Conservation (phyloP, 2,113 vertebrate genomes). For the Alaudala cheleensis region DNA sequence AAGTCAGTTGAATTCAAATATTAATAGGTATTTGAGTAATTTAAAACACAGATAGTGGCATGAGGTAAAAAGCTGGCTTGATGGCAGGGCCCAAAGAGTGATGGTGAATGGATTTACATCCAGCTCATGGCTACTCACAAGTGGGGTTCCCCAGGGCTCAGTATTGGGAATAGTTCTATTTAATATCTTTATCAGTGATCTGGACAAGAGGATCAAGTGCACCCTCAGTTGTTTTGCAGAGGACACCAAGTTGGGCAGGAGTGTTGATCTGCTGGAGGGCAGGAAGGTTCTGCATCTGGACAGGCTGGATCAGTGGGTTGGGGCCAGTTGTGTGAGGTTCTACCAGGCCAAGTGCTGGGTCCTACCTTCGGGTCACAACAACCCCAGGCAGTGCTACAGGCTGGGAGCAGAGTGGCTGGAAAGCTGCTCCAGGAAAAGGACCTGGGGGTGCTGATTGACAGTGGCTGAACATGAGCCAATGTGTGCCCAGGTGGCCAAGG, state of each 20-base stretch:
- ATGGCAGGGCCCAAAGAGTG: background rate
- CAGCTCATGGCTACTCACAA: background rate
- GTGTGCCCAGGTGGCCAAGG: background rate
- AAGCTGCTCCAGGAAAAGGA: background rate
- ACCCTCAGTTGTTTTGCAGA: background rate
- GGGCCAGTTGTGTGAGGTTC: background rate
- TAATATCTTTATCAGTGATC: background rate
- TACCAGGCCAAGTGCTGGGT: accelerated
- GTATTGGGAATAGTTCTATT: accelerated
- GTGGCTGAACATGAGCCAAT: background rate
- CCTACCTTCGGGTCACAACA: background rate
- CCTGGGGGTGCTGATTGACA: background rate
- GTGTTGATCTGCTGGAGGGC: background rate
- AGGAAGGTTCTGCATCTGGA: background rate
- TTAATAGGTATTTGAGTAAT: background rate
- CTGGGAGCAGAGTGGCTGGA: background rate
- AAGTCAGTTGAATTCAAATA: background rate
- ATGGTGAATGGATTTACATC: background rate
- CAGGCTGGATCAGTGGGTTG: background rate
- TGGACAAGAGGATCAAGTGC: background rate
- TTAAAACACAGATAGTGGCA: background rate
- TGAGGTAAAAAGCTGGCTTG: background rate
- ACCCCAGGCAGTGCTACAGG: background rate
- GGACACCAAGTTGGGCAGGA: accelerated
- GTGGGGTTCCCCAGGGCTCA: background rate